Base-by-base conservation (phyloP, 2,888 invertebrate genomes). In the Argyresthia albistria region DNA sequence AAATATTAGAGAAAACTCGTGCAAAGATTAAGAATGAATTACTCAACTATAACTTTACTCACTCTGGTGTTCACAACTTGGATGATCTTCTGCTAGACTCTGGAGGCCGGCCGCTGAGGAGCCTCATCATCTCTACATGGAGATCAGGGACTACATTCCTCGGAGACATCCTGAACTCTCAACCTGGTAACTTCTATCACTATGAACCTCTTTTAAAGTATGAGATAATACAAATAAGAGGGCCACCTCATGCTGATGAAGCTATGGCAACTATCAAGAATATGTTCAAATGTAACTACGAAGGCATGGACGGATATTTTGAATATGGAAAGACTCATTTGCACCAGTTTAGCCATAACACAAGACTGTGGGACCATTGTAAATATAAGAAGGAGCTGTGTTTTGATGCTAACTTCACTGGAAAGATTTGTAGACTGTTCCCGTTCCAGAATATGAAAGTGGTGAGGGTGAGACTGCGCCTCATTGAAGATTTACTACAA, bases 371-470 rank as follows among this genome's bases (percentile, higher is more conserved):
- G 96, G 90, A 91, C 67, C 92, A 93, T 62, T 97, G 97, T 81
- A 89, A 89, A 78, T 77, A 77, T 81, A 83, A 79, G 69, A 84
- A 76, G 68, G 80, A 83, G 59, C 66, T 87, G 64, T 88, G 88
- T 73, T 73, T 71, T 67, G 86, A 88, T 70, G 69, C 80, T 58
- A 81, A 89, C 45, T 96, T 96, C 80, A 90, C 95, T 54, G 90
- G 91, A 53, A 91, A 90, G 58, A 93, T 95, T 81, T 97, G 96
- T 83, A 91, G 90, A 70, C 83, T 95, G 61, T 96, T 95, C 76
- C 96, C 96, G 10, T 93, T 96, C 75, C 96, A 96, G 73, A 94
- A 93, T 59, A 94, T 96, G 93, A 97, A 96, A 78, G 90, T 94
- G 58, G 96, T 96, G 25, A 88, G 96, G 56, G 76, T 96, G 63